A percentile compares a stretch with the other conserved stretches of the same genome.
These are phyloP conservation scores for Plagodis dolabraria DNA, from an alignment of 2,888 invertebrate genomes.

Conservation along the genomic window DNA sequence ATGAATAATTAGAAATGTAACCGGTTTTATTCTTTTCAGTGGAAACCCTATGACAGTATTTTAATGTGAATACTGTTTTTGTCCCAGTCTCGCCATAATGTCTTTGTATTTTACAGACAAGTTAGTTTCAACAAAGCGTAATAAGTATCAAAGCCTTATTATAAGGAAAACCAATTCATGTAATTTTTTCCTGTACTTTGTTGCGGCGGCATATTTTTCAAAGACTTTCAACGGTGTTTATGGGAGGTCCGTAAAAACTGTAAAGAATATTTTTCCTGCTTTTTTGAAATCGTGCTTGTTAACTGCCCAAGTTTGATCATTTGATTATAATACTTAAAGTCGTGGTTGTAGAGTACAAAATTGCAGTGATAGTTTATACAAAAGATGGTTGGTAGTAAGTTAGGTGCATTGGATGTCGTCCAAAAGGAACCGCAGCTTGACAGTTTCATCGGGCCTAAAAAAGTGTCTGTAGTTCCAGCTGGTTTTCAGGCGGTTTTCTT, in stretches of 20 bases:
- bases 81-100: too few relatives aligned
- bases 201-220: conserved; percentile 26
- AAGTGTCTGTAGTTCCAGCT: conserved; percentile 51
- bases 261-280: conserved; percentile 22
- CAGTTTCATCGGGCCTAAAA: conserved; percentile 60
- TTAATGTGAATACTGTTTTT: too few relatives aligned
- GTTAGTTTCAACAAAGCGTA: conserved; percentile 6
- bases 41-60: too few relatives aligned
- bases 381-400: conserved; percentile 34
- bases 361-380: conserved; percentile 18
- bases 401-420: conserved; percentile 39
- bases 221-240: conserved; percentile 28
- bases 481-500: conserved; percentile 42
- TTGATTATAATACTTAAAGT: background rate
- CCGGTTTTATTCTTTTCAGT: too few relatives aligned
- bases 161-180: conserved; percentile 7
- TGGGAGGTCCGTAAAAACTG: conserved; percentile 23
- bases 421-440: conserved; percentile 51
- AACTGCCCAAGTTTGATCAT: background rate
- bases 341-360: background rate
- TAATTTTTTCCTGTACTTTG: conserved; percentile 21
- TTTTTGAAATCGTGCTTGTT: conserved; percentile 24
- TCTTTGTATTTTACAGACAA: background rate
- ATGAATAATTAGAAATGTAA: too few relatives aligned
- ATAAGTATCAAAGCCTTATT: conserved; percentile 18